These are phyloP conservation scores for Drosophila quinaria DNA, from an alignment of 2,888 invertebrate species.

Conservation along the genomic window DNA sequence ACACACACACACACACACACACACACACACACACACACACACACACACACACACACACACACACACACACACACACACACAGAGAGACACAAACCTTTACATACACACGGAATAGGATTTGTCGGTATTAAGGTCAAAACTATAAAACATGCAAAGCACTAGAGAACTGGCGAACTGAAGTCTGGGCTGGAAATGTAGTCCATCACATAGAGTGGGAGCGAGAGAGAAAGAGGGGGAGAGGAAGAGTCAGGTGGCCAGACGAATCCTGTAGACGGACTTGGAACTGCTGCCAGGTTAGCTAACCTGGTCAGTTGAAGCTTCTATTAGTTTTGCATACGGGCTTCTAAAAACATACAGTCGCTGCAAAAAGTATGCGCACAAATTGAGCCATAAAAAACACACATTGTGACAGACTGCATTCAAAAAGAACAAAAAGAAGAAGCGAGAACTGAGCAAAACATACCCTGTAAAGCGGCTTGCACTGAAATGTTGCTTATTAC, in stretches of 20 bases:
- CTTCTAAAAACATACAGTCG: conserved; percentile 33
- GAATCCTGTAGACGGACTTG: conserved; percentile 10
- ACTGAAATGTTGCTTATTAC: not conserved
- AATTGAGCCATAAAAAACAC: conserved; percentile 27
- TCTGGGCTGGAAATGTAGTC: conserved; percentile 40
- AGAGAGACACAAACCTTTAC: not conserved
- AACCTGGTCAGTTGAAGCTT: conserved; percentile 52
- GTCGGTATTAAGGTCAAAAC: conserved; percentile 75
- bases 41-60: conserved; percentile 1
- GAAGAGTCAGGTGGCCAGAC: conserved; percentile 12
- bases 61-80: conserved; percentile 8
- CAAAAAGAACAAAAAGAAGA: not conserved
- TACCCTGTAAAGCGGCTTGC: not conserved
- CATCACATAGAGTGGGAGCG: conserved; percentile 50
- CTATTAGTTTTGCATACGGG: conserved; percentile 63
- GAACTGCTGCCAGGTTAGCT: conserved; percentile 25
- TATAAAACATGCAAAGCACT: conserved; percentile 76
- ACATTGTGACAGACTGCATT: no score
- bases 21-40: conserved; percentile 8
- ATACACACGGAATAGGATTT: conserved; percentile 28
- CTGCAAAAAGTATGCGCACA: conserved; percentile 36
- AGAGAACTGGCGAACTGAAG: conserved; percentile 31
- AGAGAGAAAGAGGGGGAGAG: not conserved
- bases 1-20: conserved; percentile 8
- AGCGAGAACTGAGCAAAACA: not conserved